phyloP scores from a whole-genome alignment of 1,140 invertebrate species.

The Ceratitis capitata region DNA sequence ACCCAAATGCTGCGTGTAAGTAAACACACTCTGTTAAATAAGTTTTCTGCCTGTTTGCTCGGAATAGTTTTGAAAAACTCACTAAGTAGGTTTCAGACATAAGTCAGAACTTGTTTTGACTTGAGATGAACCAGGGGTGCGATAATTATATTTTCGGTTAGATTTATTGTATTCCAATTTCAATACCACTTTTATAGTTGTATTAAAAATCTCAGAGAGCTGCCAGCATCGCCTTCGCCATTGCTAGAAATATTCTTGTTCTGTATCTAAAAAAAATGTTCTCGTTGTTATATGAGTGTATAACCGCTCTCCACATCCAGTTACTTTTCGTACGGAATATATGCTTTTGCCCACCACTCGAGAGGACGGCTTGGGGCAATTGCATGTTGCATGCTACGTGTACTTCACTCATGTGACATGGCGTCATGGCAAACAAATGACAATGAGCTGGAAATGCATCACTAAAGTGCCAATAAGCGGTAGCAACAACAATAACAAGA shows the following conservation, averaged over 20 bases:
- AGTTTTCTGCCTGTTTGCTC: background rate
- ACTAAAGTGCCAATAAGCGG: conserved; percentile 17
- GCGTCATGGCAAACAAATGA: conserved; percentile 24
- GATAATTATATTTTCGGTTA: too few relatives aligned
- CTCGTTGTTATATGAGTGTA: too few relatives aligned
- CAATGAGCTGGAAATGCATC: conserved; percentile 25
- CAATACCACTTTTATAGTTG: too few relatives aligned
- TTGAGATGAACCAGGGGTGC: too few relatives aligned
- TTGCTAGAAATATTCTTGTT: background rate
- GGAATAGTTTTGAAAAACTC: background rate
- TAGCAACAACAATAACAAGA: background rate
- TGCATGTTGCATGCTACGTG: too few relatives aligned
- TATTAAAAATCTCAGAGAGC: too few relatives aligned
- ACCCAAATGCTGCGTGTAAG: background rate
- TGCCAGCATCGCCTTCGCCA: too few relatives aligned
- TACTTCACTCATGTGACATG: conserved; percentile 13
- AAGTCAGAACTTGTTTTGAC: too few relatives aligned
- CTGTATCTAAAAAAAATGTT: background rate
- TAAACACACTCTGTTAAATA: background rate
- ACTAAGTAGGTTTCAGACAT: too few relatives aligned
- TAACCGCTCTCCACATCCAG: background rate
- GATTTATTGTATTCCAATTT: too few relatives aligned
- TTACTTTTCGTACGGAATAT: background rate
- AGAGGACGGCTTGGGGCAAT: background rate
- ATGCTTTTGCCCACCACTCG: background rate